A percentile compares a stretch with the other conserved stretches of the same genome.
phyloP scores from a whole-genome alignment of 53 echinoderm and acorn worm genomes.

The Zoroaster sp. region DNA sequence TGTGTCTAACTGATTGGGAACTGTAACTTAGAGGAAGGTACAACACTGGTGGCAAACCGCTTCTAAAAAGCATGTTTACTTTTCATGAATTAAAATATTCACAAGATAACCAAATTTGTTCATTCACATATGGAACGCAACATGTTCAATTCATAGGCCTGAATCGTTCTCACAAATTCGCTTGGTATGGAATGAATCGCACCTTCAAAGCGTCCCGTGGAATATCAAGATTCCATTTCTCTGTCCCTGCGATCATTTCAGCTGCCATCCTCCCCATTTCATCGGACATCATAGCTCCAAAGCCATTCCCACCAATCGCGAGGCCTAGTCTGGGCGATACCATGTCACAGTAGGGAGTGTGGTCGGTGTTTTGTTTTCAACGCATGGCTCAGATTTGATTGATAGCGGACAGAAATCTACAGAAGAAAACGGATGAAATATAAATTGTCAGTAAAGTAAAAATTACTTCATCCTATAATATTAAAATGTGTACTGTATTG shows the following conservation, averaged over 20 bases:
- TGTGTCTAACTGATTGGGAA: too few relatives aligned
- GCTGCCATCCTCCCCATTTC: conserved; percentile 84
- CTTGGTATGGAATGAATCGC: not conserved
- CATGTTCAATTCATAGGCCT: too few relatives aligned
- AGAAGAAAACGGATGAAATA: not conserved
- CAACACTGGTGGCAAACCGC: too few relatives aligned
- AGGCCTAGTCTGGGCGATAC: conserved; percentile 68
- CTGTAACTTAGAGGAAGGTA: too few relatives aligned
- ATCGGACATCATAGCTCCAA: conserved; percentile 68
- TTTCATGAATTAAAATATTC: too few relatives aligned
- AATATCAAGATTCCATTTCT: conserved; percentile 24
- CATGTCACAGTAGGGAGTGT: conserved; percentile 83
- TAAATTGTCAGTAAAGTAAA: too few relatives aligned
- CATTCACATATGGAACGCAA: too few relatives aligned
- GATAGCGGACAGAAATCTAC: conserved; percentile 44
- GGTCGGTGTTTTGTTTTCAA: conserved; percentile 48
- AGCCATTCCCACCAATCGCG: conserved; percentile 76
- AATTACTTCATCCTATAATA: too few relatives aligned
- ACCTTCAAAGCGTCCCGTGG: conserved; percentile 1
- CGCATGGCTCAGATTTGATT: conserved; percentile 27
- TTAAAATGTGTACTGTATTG: too few relatives aligned
- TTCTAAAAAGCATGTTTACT: too few relatives aligned
- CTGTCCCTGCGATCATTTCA: conserved; percentile 45
- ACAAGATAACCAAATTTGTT: too few relatives aligned
- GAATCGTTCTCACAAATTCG: too few relatives aligned